A percentile compares a stretch with the other conserved stretches of the same genome.
Evolutionary conservation across 2,113 vertebrate genomes (phyloP).

Genomic region (Alces alces): DNA sequence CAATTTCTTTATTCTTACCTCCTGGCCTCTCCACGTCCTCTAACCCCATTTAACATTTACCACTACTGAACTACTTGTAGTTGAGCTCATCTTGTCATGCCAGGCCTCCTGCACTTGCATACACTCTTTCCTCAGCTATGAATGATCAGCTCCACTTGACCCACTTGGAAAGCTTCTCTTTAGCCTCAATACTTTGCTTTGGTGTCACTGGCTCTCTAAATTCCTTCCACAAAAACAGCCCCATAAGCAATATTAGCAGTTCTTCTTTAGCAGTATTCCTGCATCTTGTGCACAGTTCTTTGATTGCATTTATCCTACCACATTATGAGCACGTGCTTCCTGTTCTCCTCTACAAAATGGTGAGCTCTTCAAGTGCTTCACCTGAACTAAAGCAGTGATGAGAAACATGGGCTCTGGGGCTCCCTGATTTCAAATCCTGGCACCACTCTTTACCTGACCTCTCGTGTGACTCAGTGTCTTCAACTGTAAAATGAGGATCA

Average conservation of each 20-base stretch:
- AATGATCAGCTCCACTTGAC: not conserved
- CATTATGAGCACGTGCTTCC: not conserved
- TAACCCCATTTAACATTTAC: not conserved
- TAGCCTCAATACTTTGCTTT: not conserved
- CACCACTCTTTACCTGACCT: not conserved
- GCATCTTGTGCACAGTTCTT: not conserved
- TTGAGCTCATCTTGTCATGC: not conserved
- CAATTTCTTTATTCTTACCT: not conserved
- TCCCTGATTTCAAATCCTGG: not conserved
- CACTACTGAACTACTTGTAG: not conserved
- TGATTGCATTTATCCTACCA: not conserved
- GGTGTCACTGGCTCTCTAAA: not conserved
- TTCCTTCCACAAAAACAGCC: not conserved
- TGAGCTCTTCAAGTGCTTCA: not conserved
- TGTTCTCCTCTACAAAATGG: not conserved
- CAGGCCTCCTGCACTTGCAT: not conserved
- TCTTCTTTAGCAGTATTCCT: not conserved
- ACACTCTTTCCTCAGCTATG: not conserved
- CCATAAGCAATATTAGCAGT: not conserved
- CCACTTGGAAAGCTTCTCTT: not conserved
- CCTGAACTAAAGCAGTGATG: not conserved
- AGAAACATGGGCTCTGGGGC: not conserved
- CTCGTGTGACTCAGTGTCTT: not conserved
- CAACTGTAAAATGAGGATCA: not conserved
- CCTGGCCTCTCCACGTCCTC: not conserved